Percentiles rank a stretch among this genome's conserved stretches.
Conservation (phyloP, 2,797 vertebrate species). For the Tenualosa thibaudeaui region DNA sequence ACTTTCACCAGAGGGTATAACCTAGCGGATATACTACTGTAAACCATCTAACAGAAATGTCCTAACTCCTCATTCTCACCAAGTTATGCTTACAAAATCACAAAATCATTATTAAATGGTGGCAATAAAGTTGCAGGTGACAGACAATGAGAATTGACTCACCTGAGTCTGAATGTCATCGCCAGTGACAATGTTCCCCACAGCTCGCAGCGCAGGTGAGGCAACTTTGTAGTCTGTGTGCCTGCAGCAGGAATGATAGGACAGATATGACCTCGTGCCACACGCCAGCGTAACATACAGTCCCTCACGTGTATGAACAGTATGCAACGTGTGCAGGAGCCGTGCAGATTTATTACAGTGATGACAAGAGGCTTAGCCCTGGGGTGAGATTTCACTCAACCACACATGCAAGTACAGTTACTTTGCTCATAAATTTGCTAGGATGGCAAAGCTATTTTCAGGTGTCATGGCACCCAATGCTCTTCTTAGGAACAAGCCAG, state of each 20-base stretch:
- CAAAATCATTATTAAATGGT: too few species aligned
- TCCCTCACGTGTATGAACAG: neutral
- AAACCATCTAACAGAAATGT: too few species aligned
- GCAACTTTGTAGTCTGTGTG: constrained; percentile 98
- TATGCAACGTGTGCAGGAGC: neutral
- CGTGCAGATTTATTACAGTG: neutral
- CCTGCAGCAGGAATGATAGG: constrained; percentile 67
- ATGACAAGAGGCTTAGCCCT: neutral
- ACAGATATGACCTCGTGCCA: neutral
- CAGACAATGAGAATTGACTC: neutral
- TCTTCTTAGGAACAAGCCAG: neutral
- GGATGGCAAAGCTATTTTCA: constrained; percentile 1
- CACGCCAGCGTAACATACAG: neutral
- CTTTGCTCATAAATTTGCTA: neutral
- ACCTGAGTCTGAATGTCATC: constrained; percentile 99
- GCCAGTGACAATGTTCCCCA: constrained; percentile 97
- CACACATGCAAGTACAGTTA: neutral
- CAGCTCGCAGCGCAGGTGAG: constrained; percentile 92
- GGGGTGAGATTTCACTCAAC: neutral
- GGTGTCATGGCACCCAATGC: neutral
- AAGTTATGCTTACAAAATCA: too few species aligned
- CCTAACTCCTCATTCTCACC: too few species aligned
- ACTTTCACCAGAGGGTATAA: too few species aligned
- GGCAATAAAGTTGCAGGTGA: neutral
- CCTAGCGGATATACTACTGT: too few species aligned